Evolutionary conservation across 2,797 vertebrate genomes (phyloP).

Genomic region (Rachycentron canadum): DNA sequence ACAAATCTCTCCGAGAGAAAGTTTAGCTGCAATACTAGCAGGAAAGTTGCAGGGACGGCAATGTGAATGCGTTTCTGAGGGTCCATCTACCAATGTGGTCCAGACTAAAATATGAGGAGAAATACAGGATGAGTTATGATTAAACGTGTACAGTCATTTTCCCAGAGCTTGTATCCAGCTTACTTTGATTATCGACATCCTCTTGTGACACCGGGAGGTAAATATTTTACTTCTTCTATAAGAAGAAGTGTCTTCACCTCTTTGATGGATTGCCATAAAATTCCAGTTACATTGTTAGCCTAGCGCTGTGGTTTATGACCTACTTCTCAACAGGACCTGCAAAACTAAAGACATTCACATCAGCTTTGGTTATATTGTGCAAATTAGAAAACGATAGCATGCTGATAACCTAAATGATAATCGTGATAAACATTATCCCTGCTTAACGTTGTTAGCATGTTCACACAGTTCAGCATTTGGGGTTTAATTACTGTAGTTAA

Average conservation of each 20-base stretch:
- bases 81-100: not conserved
- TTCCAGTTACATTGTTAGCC: not conserved
- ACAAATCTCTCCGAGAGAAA: conserved; percentile 44
- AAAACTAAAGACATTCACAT: too few species aligned
- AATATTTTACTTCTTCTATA: not conserved
- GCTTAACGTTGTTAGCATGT: not conserved
- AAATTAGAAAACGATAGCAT: not conserved
- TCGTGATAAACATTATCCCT: too few species aligned
- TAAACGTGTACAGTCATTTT: not conserved
- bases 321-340: too few species aligned
- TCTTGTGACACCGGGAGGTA: not conserved
- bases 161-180: not conserved
- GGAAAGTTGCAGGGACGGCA: not conserved
- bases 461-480: too few species aligned
- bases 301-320: not conserved
- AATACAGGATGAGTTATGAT: not conserved
- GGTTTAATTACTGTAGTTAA: not conserved
- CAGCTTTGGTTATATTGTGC: not conserved
- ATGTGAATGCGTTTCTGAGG: not conserved
- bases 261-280: not conserved
- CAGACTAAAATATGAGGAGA: not conserved
- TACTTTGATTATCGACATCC: not conserved
- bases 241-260: not conserved
- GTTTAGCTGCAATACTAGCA: not conserved
- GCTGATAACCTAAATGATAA: not conserved